Evolutionary conservation across 1,140 invertebrate species (phyloP).

Genomic region (Charaxes varanes): DNA sequence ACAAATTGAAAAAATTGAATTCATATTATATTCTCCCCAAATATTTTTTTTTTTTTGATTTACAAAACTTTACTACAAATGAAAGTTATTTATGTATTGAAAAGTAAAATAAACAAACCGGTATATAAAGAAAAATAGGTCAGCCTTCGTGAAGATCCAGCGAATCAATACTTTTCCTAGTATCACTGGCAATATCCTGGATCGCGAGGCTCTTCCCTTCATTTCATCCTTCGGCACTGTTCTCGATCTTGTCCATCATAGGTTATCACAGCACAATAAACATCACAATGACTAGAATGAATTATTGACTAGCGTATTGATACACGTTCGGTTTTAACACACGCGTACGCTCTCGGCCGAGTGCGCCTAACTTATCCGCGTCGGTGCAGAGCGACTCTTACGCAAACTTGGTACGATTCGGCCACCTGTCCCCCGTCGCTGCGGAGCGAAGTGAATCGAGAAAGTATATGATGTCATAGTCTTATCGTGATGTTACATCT

Average conservation of each 20-base stretch:
- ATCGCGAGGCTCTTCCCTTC: constrained; percentile 38
- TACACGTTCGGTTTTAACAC: constrained; percentile 12
- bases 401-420: constrained; percentile 38
- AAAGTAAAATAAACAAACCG: constrained; percentile 35
- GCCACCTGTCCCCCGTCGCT: constrained; percentile 26
- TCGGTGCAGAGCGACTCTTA: constrained; percentile 25
- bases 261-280: constrained; percentile 20
- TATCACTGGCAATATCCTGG: constrained; percentile 39
- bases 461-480: constrained; percentile 45
- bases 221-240: constrained; percentile 45
- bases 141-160: constrained; percentile 59
- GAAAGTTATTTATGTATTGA: not conserved
- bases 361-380: constrained; percentile 18
- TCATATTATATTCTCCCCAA: no score
- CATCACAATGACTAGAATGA: constrained; percentile 8
- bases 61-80: no score
- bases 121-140: constrained; percentile 53
- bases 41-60: no score
- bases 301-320: constrained; percentile 1
- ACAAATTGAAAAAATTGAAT: no score
- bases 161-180: constrained; percentile 47
- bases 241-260: constrained; percentile 21
- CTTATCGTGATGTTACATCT: constrained; percentile 13
- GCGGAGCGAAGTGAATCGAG: constrained; percentile 24
- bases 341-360: constrained; percentile 26